These are phyloP conservation scores for Craseonycteris thonglongyai DNA, from an alignment of 2,113 vertebrate species.

Conservation along the genomic window DNA sequence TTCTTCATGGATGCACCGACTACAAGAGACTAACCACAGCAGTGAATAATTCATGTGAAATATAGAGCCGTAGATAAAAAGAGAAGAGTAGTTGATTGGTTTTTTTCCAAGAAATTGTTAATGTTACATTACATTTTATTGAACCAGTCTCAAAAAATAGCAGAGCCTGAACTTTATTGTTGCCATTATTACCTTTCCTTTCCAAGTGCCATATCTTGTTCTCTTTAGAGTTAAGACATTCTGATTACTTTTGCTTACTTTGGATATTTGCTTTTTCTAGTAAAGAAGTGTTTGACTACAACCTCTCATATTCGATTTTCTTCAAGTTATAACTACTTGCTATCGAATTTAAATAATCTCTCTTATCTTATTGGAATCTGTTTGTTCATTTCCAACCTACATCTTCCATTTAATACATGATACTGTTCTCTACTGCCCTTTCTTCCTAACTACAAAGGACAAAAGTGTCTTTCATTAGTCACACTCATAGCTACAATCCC, in stretches of 20 bases:
- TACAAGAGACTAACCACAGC: neutral
- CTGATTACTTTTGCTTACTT: slow-evolving; percentile 67
- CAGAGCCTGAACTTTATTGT: slow-evolving; percentile 55
- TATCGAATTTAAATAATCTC: slow-evolving; percentile 47
- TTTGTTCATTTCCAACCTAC: slow-evolving; percentile 41
- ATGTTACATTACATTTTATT: slow-evolving; percentile 63
- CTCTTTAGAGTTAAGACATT: slow-evolving; percentile 63
- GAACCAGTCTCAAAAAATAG: slow-evolving; percentile 59
- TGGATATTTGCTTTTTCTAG: slow-evolving; percentile 55
- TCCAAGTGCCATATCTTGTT: slow-evolving; percentile 60
- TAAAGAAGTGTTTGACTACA: slow-evolving; percentile 23
- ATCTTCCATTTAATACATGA: slow-evolving; percentile 25
- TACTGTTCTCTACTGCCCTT: neutral
- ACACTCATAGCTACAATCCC: neutral
- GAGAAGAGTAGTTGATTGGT: slow-evolving; percentile 35
- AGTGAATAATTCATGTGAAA: slow-evolving; percentile 52
- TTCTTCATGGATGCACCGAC: neutral
- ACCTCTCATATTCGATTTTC: slow-evolving; percentile 49
- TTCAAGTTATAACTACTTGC: slow-evolving; percentile 42
- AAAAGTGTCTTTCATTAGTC: slow-evolving; percentile 38
- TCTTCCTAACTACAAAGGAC: slow-evolving; percentile 36
- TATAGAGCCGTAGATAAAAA: slow-evolving; percentile 4
- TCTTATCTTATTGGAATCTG: slow-evolving; percentile 39
- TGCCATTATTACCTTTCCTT: slow-evolving; percentile 64
- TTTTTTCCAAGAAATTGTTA: slow-evolving; percentile 61